Conservation (phyloP, 2,888 invertebrate genomes). For the Siphlonurus alternatus region DNA sequence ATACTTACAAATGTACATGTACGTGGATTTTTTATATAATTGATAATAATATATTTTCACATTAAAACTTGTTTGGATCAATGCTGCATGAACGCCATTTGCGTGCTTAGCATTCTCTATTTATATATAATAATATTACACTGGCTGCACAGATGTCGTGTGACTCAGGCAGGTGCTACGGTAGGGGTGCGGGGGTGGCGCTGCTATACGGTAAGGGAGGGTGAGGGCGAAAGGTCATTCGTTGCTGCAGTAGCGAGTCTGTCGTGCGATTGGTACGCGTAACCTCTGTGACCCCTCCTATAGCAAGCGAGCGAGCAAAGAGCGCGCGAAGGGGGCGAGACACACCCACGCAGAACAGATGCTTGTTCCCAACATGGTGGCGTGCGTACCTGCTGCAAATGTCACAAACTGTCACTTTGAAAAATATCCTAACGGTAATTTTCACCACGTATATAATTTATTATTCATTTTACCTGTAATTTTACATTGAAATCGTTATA, state of each 20-base stretch:
- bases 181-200: background rate
- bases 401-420: background rate
- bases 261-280: background rate
- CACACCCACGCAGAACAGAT: background rate
- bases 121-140: background rate
- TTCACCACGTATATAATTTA: too few species aligned
- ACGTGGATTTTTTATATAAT: too few species aligned
- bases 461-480: too few species aligned
- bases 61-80: too few species aligned
- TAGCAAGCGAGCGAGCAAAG: background rate
- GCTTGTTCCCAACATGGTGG: background rate
- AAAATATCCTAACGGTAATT: too few species aligned
- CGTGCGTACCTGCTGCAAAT: background rate
- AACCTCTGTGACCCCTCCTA: conserved; percentile 2
- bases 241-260: background rate
- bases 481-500: too few species aligned
- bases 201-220: background rate
- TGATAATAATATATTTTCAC: too few species aligned
- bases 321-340: background rate
- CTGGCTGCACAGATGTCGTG: background rate
- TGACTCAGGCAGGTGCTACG: background rate
- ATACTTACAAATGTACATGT: too few species aligned
- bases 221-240: background rate
- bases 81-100: background rate
- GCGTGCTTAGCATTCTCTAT: too few species aligned